Evolutionary conservation across 2,888 invertebrate species (phyloP), one percentile per base, ranked within the genome.

Genomic region (Scaptomyza tumidula): DNA sequence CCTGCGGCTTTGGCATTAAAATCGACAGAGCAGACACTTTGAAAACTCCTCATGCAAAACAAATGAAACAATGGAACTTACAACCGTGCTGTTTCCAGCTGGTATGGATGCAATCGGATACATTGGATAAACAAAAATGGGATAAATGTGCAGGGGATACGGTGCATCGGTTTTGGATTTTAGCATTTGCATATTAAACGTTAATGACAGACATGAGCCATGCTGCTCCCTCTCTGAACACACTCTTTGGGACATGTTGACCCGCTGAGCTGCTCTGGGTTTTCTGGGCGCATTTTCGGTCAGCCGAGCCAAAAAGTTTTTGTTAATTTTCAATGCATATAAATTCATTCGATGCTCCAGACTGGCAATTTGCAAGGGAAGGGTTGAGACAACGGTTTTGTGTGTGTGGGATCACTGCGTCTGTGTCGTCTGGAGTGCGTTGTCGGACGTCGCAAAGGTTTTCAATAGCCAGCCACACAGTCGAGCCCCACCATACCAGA

Each of bases 61-160:
- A 73, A 76, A 80, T 72, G 68, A 78, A 80, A 83, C 83, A 83
- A 83, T 83, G 76, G 83, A 76, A 86, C 74, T 79, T 86, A 74
- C 80, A 11, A 5, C 16, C 31, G 79, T 80, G 83, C 83, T 35
- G 19, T 35, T 80, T 73, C 76, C 86, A 78, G 71, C 77, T 83
- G 83, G 82, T 82, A 78, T 82, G 78, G 70, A 70, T 83, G 83
- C 84, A 83, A 83, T 83, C 79, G 83, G 86, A 83, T 86, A 86
- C 86, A 83, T 83, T 37, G 37, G 37, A n/a, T 37, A n/a, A 16
- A 33, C 71, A 29, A 54, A 75, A 78, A 78, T 75, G 75, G 67
- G 65, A 68, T 68, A 71, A 56, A 78, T 67, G 66, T 6, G 6
- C 31, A 31, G 9, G 9, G 31, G 31, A 31, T 31, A 31, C 33